Evolutionary conservation across 2,113 vertebrate genomes (phyloP).

Genomic region (Triplophysa dalaica): DNA sequence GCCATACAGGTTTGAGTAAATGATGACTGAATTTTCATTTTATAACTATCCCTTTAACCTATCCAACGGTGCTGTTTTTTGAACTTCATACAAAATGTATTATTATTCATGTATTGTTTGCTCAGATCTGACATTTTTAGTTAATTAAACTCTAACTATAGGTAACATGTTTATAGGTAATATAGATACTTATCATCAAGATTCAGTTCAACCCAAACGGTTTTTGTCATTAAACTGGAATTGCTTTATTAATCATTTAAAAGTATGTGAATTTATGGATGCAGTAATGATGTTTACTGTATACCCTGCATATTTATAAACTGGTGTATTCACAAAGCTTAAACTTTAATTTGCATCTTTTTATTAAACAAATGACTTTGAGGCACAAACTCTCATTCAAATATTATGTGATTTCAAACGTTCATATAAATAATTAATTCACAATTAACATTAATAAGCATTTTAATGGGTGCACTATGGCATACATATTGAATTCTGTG

Average conservation of each 20-base stretch:
- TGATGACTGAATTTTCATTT: too few species aligned
- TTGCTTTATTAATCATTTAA: not conserved
- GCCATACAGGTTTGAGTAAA: too few species aligned
- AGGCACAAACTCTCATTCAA: not conserved
- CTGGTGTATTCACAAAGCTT: not conserved
- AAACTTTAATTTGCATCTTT: not conserved
- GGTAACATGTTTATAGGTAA: not conserved
- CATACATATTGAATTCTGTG: not conserved
- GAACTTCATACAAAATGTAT: not conserved
- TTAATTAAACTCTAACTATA: not conserved
- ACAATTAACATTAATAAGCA: too few species aligned
- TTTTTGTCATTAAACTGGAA: not conserved
- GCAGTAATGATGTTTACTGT: not conserved
- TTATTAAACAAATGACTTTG: not conserved
- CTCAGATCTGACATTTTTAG: not conserved
- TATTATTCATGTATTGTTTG: not conserved
- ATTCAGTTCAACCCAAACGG: not conserved
- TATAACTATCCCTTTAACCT: too few species aligned
- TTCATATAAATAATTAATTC: not conserved
- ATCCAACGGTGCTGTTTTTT: not conserved
- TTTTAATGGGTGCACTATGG: not conserved
- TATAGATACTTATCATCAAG: not conserved
- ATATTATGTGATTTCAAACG: not conserved
- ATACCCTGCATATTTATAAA: not conserved
- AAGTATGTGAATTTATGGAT: not conserved